Conservation (phyloP, 2,113 vertebrate species). For the Ahaetulla prasina region DNA sequence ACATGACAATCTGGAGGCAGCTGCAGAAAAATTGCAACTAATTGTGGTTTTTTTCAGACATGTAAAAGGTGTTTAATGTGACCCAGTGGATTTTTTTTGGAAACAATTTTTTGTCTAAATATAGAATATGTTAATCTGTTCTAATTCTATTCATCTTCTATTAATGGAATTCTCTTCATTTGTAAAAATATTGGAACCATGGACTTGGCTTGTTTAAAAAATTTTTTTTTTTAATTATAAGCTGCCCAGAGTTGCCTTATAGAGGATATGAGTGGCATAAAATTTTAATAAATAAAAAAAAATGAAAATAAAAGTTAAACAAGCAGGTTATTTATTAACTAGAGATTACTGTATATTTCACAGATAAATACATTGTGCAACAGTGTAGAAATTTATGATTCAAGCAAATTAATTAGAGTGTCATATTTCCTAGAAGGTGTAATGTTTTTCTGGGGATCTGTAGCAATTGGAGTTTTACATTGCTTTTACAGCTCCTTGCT, state of each 20-base stretch:
- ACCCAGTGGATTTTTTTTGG: background rate
- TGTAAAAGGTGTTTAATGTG: background rate
- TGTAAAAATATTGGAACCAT: background rate
- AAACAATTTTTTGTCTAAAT: background rate
- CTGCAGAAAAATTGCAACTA: background rate
- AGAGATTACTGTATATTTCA: background rate
- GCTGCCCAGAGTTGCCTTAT: background rate
- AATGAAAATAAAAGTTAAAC: background rate
- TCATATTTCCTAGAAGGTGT: background rate
- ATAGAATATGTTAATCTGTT: background rate
- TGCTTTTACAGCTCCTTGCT: background rate
- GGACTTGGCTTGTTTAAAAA: background rate
- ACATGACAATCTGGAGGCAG: background rate
- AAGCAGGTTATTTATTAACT: background rate
- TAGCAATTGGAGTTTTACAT: background rate
- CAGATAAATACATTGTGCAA: background rate
- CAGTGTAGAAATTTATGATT: background rate
- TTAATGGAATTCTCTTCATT: background rate
- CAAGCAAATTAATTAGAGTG: background rate
- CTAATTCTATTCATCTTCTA: background rate
- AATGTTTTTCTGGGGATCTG: background rate
- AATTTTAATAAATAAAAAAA: background rate
- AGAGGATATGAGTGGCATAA: background rate
- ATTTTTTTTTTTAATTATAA: background rate
- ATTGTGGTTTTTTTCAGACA: background rate